phyloP scores from a whole-genome alignment of 2,888 invertebrate genomes.

The Lucinisca nassula region DNA sequence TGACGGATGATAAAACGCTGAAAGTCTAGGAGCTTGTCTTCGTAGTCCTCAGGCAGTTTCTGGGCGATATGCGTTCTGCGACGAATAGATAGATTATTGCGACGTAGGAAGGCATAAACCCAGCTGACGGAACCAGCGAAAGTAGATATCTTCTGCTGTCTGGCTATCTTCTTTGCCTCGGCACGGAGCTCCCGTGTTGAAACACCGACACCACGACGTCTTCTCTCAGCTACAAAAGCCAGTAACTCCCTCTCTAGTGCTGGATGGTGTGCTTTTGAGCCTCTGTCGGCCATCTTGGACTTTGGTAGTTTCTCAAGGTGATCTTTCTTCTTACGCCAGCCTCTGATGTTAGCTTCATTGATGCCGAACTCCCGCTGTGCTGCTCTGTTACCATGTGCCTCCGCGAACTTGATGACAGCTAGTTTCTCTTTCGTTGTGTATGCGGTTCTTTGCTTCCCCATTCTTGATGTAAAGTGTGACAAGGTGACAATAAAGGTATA shows the following conservation, averaged over 20 bases:
- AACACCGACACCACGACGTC: not conserved
- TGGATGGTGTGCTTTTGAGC: not conserved
- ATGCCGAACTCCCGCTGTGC: not conserved
- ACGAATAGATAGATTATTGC: slow-evolving; percentile 32
- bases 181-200: not conserved
- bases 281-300: not conserved
- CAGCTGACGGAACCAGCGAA: slow-evolving; percentile 23
- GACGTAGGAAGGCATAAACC: slow-evolving; percentile 1
- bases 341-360: not conserved
- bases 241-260: not conserved
- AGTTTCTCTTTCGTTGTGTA: slow-evolving; percentile 5
- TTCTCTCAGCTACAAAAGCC: not conserved
- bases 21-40: slow-evolving; percentile 25
- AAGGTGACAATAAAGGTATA: too few relatives aligned
- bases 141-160: not conserved
- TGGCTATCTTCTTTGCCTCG: not conserved
- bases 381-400: slow-evolving; percentile 19
- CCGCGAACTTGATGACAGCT: not conserved
- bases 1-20: slow-evolving; percentile 12
- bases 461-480: too few relatives aligned
- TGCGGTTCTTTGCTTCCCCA: not conserved
- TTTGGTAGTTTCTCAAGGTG: not conserved
- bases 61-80: slow-evolving; percentile 44
- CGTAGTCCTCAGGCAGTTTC: slow-evolving; percentile 37
- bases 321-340: not conserved